A percentile compares a stretch with the other conserved stretches of the same genome.
Conservation (phyloP, 2,797 vertebrate genomes). For the Philypnodon macrostomus region DNA sequence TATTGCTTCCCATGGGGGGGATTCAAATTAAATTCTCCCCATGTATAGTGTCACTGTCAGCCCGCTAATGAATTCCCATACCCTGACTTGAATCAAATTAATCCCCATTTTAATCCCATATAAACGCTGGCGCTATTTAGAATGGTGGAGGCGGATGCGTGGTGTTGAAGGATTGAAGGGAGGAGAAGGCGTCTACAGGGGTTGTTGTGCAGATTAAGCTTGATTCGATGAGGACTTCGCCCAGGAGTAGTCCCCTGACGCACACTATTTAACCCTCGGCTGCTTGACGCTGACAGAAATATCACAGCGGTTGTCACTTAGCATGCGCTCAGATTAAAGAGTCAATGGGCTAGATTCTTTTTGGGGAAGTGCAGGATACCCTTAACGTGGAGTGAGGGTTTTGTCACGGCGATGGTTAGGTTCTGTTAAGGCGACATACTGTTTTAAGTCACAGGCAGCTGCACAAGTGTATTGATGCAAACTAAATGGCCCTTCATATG, state of each 20-base stretch:
- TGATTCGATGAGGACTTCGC: conserved; percentile 67
- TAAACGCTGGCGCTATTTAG: conserved; percentile 76
- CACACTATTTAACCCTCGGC: conserved; percentile 84
- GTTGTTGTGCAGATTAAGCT: conserved; percentile 72
- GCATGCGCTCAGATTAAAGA: conserved; percentile 86
- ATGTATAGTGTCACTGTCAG: conserved; percentile 72
- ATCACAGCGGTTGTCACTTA: conserved; percentile 80
- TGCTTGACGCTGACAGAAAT: conserved; percentile 81
- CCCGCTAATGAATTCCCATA: conserved; percentile 76
- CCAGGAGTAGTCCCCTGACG: conserved; percentile 79
- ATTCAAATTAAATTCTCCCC: conserved; percentile 74
- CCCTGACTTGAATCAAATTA: conserved; percentile 77
- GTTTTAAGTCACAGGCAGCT: conserved; percentile 58
- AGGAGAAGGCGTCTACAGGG: conserved; percentile 64
- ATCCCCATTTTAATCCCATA: conserved; percentile 80
- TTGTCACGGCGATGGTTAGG: no score
- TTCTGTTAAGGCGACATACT: conserved; percentile 37
- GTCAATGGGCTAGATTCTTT: conserved; percentile 78
- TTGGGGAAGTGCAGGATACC: conserved; percentile 61
- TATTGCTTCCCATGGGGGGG: conserved; percentile 62
- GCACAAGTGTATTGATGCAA: conserved; percentile 65
- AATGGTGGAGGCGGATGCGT: conserved; percentile 67
- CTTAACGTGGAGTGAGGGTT: conserved; percentile 71
- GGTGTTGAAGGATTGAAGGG: no score
- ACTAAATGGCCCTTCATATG: conserved; percentile 61